Percentiles rank a stretch among this genome's conserved stretches.
phyloP scores from a whole-genome alignment of 37 sponge, comb jelly and placozoan genomes.

The Geodia barretti region DNA sequence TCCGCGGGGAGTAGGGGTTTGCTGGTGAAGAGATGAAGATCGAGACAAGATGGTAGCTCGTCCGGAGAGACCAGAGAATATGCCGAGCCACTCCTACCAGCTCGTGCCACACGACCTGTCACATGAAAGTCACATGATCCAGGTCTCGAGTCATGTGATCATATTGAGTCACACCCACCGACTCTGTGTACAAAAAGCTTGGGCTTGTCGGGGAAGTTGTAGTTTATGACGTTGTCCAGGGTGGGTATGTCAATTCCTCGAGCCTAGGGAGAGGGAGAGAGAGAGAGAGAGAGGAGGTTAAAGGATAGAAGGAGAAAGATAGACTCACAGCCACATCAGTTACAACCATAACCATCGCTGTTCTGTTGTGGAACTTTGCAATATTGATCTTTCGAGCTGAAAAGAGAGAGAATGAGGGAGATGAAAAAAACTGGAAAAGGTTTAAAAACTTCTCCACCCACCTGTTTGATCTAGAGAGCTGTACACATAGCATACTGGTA shows the following conservation, averaged over 20 bases:
- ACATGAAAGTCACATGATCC: slow-evolving; percentile 24
- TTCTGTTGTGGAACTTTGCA: slow-evolving; percentile 88
- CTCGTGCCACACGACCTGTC: slow-evolving; percentile 92
- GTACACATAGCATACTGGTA: slow-evolving; percentile 73
- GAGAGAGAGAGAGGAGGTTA: background rate
- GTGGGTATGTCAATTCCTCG: slow-evolving; percentile 96
- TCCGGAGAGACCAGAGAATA: slow-evolving; percentile 84
- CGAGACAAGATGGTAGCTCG: slow-evolving; percentile 85
- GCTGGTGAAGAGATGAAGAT: slow-evolving; percentile 90
- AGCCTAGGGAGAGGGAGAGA: slow-evolving; percentile 52
- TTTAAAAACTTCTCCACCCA: background rate
- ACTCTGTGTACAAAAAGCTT: slow-evolving; percentile 98
- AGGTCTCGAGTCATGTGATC: background rate
- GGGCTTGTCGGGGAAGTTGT: slow-evolving; percentile 89
- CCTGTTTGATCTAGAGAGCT: slow-evolving; percentile 93
- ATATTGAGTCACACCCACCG: slow-evolving; percentile 56
- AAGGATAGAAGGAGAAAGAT: background rate
- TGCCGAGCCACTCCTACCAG: slow-evolving; percentile 92
- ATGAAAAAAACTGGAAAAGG: background rate
- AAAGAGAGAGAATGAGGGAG: background rate
- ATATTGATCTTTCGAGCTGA: slow-evolving; percentile 92
- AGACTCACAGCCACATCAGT: slow-evolving; percentile 95
- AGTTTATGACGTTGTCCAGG: slow-evolving; percentile 97
- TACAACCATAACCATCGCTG: slow-evolving; percentile 76
- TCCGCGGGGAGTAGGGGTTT: slow-evolving; percentile 19